Evolutionary conservation across 2,113 vertebrate genomes (phyloP).

Genomic region (Cebidichthys violaceus): DNA sequence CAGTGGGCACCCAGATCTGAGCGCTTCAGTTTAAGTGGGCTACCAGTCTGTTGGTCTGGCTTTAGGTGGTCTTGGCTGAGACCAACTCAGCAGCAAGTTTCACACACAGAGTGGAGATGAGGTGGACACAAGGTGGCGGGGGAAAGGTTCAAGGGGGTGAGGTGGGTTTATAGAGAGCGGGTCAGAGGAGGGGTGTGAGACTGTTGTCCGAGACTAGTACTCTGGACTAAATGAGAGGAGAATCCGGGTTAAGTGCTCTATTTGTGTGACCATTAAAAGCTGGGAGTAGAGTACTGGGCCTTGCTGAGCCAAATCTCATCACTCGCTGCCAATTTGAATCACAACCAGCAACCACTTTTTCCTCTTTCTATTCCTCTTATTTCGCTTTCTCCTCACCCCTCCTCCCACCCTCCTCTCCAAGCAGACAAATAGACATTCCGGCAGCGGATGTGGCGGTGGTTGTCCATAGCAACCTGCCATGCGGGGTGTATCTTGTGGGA

Average conservation of each 20-base stretch:
- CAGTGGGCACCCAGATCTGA: conserved; percentile 50
- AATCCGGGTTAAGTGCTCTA: conserved; percentile 77
- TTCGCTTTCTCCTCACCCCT: conserved; percentile 55
- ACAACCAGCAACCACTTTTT: conserved; percentile 50
- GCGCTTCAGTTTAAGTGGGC: conserved; percentile 52
- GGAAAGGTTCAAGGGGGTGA: conserved; percentile 54
- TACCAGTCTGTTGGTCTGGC: conserved; percentile 48
- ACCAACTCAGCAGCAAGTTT: conserved; percentile 51
- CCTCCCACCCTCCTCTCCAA: conserved; percentile 54
- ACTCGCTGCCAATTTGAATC: conserved; percentile 76
- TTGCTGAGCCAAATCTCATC: conserved; percentile 69
- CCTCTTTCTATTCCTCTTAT: conserved; percentile 51
- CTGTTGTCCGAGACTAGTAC: conserved; percentile 58
- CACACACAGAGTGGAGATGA: conserved; percentile 60
- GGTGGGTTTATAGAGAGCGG: conserved; percentile 38
- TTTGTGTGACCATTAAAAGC: conserved; percentile 74
- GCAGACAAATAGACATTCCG: conserved; percentile 78
- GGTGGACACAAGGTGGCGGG: conserved; percentile 36
- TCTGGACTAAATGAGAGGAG: conserved; percentile 62
- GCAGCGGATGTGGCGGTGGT: conserved; percentile 73
- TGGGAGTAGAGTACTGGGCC: conserved; percentile 46
- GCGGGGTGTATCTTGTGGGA: conserved; percentile 80
- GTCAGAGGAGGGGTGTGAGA: conserved; percentile 72
- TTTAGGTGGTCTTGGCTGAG: conserved; percentile 66
- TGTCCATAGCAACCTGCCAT: conserved; percentile 79